Base-by-base conservation (phyloP, 2,888 invertebrate species). In the Hylaea fasciaria region DNA sequence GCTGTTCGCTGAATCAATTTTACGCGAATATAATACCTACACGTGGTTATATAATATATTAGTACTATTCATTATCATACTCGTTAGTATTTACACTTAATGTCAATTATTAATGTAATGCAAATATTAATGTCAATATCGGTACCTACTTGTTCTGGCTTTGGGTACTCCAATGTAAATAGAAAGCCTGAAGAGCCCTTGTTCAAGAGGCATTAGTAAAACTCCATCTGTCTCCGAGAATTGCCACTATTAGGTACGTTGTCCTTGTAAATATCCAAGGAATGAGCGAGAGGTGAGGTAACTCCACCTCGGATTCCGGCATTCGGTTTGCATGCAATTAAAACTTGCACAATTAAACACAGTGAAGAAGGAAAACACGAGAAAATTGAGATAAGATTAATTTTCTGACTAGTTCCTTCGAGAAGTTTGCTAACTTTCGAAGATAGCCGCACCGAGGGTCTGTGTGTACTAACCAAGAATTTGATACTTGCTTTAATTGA, bases 351-450 rank as follows among this genome's bases (percentile, higher is more conserved):
- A 85, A 85, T 86, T 86, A 87, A 86, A 86, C 81, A 82, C 80
- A 80, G 79, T 77, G 72, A 78, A 78, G 82, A 79, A 83, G 83
- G 84, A 85, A 87, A 87, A 86, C 83, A 84, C 80, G 74, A 77
- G 81, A 86, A 86, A 88, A 88, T 86, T 85, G 82, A 85, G 86
- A 88, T 85, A 87, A 88, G 85, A 88, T 87, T 88, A 87, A 87
- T 89, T 86, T 86, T 86, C 85, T 76, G 82, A 82, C 81, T 86
- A 84, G 85, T 86, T 83, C 72, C 77, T 72, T 44, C 72, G 66
- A 71, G 71, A 73, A 86, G 81, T 83, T 86, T 77, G 79, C 71
- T 75, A 80, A 80, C 74, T 85, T 78, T 66, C 63, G 57, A 71
- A 76, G 80, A 83, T 82, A 80, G 80, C 79, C 77, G 71, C 66